Evolutionary conservation across 2,888 invertebrate species (phyloP).

Genomic region (Sclerodermus sp.): DNA sequence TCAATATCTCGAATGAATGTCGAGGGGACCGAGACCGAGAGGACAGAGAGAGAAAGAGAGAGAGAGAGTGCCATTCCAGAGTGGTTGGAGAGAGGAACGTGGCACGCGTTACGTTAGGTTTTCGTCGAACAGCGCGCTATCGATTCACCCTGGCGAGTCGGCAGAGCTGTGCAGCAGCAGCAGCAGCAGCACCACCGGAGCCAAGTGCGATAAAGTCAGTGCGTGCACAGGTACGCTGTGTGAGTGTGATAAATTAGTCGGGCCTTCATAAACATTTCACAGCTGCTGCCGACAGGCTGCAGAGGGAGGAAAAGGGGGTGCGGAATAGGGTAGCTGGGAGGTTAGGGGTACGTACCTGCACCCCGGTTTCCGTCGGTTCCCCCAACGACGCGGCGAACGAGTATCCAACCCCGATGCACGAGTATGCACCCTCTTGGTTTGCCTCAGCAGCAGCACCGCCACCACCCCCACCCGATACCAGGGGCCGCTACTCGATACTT

Average conservation of each 20-base stretch:
- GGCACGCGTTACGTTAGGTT: too few relatives aligned
- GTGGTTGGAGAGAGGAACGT: too few relatives aligned
- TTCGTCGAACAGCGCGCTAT: conserved; percentile 13
- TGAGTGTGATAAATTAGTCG: conserved; percentile 52
- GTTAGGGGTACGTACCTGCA: conserved; percentile 13
- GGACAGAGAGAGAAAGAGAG: too few relatives aligned
- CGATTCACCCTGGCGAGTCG: conserved; percentile 16
- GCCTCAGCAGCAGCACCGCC: too few relatives aligned
- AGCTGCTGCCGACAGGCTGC: conserved; percentile 29
- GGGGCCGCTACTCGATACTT: too few relatives aligned
- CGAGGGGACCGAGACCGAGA: too few relatives aligned
- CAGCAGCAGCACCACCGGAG: conserved; percentile 1
- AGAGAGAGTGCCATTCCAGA: too few relatives aligned
- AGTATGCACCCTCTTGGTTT: too few relatives aligned
- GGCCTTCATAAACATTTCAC: conserved; percentile 56
- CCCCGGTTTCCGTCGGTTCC: not conserved
- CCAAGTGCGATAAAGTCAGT: conserved; percentile 32
- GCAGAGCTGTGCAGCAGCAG: not conserved
- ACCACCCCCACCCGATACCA: too few relatives aligned
- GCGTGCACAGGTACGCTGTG: conserved; percentile 19
- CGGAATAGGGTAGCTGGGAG: conserved; percentile 18
- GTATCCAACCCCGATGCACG: too few relatives aligned
- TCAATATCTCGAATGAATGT: too few relatives aligned
- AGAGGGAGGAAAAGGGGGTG: conserved; percentile 10
- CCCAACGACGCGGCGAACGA: too few relatives aligned